Percentiles rank a stretch among this genome's conserved stretches.
Conservation (phyloP, 2,888 invertebrate genomes). For the Prosopocoilus inquinatus region DNA sequence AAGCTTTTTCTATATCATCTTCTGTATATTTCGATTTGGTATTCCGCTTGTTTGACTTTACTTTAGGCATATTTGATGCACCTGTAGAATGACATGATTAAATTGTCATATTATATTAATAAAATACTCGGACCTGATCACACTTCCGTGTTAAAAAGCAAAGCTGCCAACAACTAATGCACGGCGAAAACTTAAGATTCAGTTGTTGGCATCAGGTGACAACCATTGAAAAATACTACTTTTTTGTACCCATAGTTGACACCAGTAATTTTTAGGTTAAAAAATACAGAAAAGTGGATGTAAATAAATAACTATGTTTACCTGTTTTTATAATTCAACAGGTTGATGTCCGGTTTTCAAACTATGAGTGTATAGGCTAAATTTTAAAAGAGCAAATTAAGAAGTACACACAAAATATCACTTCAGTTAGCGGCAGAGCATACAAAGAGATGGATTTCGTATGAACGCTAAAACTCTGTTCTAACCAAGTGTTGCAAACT, state of each 20-base stretch:
- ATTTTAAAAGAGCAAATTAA: too few species aligned
- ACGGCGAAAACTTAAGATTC: neutral
- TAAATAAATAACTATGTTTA: too few species aligned
- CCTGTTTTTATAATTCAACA: too few species aligned
- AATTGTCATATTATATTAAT: too few species aligned
- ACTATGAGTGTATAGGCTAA: too few species aligned
- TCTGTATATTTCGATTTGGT: conserved; percentile 10
- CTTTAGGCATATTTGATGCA: neutral
- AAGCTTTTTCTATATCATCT: conserved; percentile 19
- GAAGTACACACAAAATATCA: too few species aligned
- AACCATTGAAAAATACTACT: neutral
- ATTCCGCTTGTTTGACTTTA: neutral
- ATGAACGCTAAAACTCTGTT: too few species aligned
- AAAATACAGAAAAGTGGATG: neutral
- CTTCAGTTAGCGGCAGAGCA: too few species aligned
- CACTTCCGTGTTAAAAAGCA: neutral
- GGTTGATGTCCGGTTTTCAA: too few species aligned
- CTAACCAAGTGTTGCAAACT: too few species aligned
- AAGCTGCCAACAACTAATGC: neutral
- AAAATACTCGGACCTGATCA: too few species aligned
- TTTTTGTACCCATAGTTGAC: neutral
- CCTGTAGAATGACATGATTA: neutral
- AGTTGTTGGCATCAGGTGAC: neutral
- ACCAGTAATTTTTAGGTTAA: neutral
- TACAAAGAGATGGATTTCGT: too few species aligned